Evolutionary conservation across 2,113 vertebrate genomes (phyloP).

Genomic region (Etia nguti): DNA sequence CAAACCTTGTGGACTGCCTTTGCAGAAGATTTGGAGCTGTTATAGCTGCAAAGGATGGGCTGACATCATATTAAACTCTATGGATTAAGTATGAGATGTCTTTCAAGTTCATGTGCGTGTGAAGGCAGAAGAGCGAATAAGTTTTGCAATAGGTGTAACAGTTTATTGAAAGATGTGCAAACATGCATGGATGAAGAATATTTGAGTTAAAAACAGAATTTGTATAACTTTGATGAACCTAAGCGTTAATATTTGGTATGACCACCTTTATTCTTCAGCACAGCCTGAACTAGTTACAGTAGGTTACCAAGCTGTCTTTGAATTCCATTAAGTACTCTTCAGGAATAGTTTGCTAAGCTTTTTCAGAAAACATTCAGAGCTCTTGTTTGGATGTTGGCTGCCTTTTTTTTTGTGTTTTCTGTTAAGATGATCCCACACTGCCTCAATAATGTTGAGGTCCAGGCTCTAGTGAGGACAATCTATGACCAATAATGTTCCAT

Average conservation of each 20-base stretch:
- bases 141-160: neutral
- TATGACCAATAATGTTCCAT: neutral
- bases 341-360: neutral
- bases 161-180: neutral
- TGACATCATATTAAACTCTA: neutral
- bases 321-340: neutral
- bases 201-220: neutral
- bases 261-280: neutral
- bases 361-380: neutral
- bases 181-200: neutral
- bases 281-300: neutral
- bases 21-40: neutral
- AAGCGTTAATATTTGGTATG: neutral
- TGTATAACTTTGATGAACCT: neutral
- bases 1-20: accelerated
- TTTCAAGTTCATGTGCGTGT: neutral
- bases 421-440: neutral
- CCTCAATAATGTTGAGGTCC: neutral
- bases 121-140: accelerated
- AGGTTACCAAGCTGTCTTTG: neutral
- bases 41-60: neutral
- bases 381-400: neutral
- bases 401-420: neutral
- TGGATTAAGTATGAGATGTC: neutral
- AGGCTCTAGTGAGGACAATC: neutral